A percentile compares a stretch with the other conserved stretches of the same genome.
Evolutionary conservation across 2,113 vertebrate genomes (phyloP).

Genomic region (Syngnathus typhle): DNA sequence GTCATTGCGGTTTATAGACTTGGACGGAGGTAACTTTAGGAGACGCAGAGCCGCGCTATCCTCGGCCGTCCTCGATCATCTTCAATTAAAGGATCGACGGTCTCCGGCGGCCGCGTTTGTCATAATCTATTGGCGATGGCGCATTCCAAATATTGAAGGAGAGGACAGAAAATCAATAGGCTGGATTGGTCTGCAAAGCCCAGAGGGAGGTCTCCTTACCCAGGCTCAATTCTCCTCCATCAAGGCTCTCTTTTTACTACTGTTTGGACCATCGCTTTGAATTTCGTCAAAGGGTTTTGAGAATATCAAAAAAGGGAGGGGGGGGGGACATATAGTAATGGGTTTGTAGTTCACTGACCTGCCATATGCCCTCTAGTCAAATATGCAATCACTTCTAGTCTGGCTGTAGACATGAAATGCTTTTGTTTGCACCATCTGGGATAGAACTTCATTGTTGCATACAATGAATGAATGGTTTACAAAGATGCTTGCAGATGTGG

Average conservation of each 20-base stretch:
- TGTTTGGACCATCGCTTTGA: constrained; percentile 61
- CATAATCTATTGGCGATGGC: constrained; percentile 72
- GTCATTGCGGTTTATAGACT: constrained; percentile 33
- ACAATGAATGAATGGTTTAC: constrained; percentile 2
- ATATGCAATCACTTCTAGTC: constrained; percentile 50
- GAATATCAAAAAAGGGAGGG: constrained; percentile 24
- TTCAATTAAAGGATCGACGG: constrained; percentile 70
- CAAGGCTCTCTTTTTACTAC: constrained; percentile 53
- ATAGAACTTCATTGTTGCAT: constrained; percentile 28
- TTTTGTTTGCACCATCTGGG: constrained; percentile 54
- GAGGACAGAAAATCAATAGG: constrained; percentile 76
- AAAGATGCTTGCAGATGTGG: not conserved
- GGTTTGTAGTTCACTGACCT: constrained; percentile 49
- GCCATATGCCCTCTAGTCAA: constrained; percentile 52
- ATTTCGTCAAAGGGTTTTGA: constrained; percentile 59
- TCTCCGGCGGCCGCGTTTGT: constrained; percentile 71
- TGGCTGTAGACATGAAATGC: constrained; percentile 31
- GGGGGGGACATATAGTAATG: constrained; percentile 32
- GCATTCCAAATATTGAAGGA: constrained; percentile 73
- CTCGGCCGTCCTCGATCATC: constrained; percentile 70
- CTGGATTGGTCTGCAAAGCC: constrained; percentile 69
- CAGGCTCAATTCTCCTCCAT: constrained; percentile 59
- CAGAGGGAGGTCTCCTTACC: constrained; percentile 68
- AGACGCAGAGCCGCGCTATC: constrained; percentile 63
- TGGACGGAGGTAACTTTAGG: constrained; percentile 39